A percentile compares a stretch with the other conserved stretches of the same genome.
phyloP scores from a whole-genome alignment of 2,797 vertebrate species.

The Gymnodraco acuticeps region DNA sequence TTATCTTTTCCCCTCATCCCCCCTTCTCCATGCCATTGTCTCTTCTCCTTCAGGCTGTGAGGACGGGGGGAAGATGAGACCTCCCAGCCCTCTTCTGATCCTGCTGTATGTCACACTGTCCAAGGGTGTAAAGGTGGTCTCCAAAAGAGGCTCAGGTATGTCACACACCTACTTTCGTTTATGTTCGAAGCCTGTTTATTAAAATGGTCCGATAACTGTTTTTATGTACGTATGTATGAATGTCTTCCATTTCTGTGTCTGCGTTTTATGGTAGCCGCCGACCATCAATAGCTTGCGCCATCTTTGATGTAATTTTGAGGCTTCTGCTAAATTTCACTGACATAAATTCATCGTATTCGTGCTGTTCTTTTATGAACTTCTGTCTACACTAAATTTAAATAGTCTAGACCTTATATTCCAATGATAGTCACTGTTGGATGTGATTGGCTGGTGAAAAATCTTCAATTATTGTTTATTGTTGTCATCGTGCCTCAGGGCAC shows the following conservation, averaged over 20 bases:
- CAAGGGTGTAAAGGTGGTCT: conserved; percentile 95
- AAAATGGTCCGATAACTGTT: background rate
- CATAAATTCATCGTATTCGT: conserved; percentile 1
- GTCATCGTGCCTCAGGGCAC: background rate
- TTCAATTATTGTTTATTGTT: conserved; percentile 11
- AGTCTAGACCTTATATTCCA: background rate
- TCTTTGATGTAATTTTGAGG: conserved; percentile 12
- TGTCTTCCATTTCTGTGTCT: background rate
- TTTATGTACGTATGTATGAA: background rate
- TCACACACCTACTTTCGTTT: background rate
- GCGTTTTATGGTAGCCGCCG: background rate
- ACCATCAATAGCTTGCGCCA: background rate
- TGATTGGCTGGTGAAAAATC: conserved; percentile 13
- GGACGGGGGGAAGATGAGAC: conserved; percentile 93
- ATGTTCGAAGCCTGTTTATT: background rate
- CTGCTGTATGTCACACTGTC: conserved; percentile 92
- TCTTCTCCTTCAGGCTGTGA: conserved; percentile 69
- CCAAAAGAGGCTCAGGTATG: conserved; percentile 98
- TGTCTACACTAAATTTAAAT: conserved; percentile 3
- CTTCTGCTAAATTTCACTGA: conserved; percentile 11
- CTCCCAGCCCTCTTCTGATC: conserved; percentile 93
- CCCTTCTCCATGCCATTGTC: conserved; percentile 12
- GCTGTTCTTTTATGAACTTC: conserved; percentile 23
- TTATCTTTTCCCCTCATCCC: conserved; percentile 21
- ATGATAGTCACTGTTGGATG: background rate